Base-by-base conservation (phyloP, 2,797 vertebrate species). In the Neopelma chrysocephalum region DNA sequence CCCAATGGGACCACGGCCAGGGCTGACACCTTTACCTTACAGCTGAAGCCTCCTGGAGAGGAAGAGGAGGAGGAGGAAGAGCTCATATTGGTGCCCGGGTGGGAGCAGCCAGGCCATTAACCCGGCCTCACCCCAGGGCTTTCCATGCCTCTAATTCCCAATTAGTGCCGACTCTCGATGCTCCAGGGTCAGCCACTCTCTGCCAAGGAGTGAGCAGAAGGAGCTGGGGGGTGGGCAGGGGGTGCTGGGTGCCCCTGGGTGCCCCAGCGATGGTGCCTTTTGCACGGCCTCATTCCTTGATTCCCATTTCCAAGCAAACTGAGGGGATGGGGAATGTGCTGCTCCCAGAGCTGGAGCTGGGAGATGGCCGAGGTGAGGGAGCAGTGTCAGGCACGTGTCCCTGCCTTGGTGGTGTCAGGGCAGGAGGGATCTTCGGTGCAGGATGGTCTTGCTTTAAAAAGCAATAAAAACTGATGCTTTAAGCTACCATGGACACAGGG, bases 241-340 rank as follows among this genome's bases (percentile, higher is more conserved):
- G 62, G 16, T 51, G 15, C 6, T 31, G 6, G 13, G 53, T 45
- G 76, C 47, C 4, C 5, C 69, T 22, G 83, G 54, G 45, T 38
- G 66, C n/a, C 61, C 29, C 0, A 1, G 45, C 0, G 34, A 31
- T 1, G 8, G 15, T 48, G 64, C 56, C 15, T 48, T 60, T 21
- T 3, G 10, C 72, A 9, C 0, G 1, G 36, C 34, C 42, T 58
- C 8, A 0, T 47, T 71, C 53, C 66, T 15, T 0, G 0, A 26
- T 53, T 62, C 79, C 71, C 6, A 0, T 26, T 87, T 43, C 87
- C 70, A 27, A 12, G 60, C 29, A 61, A 65, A 54, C 5, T 4
- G 64, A 6, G 60, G 1, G 29, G 47, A 7, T 19, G 32, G 38
- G 77, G 51, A 68, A 8, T 2, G 2, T 1, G 6, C 58, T 1